These are phyloP conservation scores for Felis chaus DNA, from an alignment of 2,113 vertebrate genomes.

Conservation along the genomic window DNA sequence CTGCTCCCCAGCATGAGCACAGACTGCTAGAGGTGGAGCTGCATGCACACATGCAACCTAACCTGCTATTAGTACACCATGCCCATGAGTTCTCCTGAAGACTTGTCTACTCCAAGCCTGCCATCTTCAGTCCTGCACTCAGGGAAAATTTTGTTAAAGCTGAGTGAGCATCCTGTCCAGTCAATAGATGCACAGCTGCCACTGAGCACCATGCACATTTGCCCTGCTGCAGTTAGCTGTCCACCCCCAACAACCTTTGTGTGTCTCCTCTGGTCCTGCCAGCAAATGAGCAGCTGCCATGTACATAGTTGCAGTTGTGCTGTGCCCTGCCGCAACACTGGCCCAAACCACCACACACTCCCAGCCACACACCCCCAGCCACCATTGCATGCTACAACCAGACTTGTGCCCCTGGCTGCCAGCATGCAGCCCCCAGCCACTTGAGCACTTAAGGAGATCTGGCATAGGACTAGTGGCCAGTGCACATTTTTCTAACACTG, in stretches of 20 bases:
- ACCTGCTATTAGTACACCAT: background rate
- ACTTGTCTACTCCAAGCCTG: no score
- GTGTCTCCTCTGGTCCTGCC: background rate
- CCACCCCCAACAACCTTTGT: background rate
- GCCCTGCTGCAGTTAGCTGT: background rate
- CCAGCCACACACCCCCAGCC: background rate
- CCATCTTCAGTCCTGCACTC: background rate
- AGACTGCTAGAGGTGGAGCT: background rate
- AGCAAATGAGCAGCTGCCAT: background rate
- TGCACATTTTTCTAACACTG: background rate
- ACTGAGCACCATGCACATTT: background rate
- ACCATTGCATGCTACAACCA: background rate
- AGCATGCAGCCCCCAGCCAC: background rate
- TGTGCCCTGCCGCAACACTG: background rate
- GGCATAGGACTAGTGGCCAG: background rate
- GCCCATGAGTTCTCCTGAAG: background rate
- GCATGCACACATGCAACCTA: no score
- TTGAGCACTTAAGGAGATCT: background rate
- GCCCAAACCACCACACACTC: background rate
- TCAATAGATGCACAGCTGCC: background rate
- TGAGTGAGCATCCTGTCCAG: background rate
- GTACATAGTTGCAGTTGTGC: background rate
- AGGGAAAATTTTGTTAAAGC: background rate
- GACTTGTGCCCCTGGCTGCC: background rate
- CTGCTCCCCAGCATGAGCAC: background rate